phyloP scores from a whole-genome alignment of 2,113 vertebrate genomes.

The Channa maculata region DNA sequence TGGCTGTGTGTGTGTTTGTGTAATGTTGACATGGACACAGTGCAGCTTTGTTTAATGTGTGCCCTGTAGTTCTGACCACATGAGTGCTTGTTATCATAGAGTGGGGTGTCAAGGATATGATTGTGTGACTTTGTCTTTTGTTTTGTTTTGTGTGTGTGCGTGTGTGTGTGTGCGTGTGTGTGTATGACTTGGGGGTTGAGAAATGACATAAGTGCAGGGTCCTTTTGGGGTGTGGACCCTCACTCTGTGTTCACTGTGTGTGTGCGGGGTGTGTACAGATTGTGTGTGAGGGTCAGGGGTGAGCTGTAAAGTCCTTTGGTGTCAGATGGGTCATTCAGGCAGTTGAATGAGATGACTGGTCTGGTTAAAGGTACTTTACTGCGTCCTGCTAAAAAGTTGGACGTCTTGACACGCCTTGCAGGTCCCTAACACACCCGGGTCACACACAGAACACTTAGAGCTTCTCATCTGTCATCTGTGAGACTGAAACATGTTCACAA shows the following conservation, averaged over 20 bases:
- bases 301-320: conserved; percentile 60
- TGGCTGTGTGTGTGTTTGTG: conserved; percentile 15
- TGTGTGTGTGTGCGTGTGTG: conserved; percentile 6
- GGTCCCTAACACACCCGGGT: conserved; percentile 56
- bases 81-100: conserved; percentile 22
- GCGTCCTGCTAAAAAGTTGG: conserved; percentile 51
- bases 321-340: conserved; percentile 61
- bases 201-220: conserved; percentile 49
- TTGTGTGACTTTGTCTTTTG: conserved; percentile 35
- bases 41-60: conserved; percentile 47
- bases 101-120: conserved; percentile 21
- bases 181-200: conserved; percentile 40
- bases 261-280: conserved; percentile 8
- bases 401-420: conserved; percentile 48
- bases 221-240: conserved; percentile 40
- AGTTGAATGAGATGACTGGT: conserved; percentile 55
- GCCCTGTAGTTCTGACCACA: conserved; percentile 27
- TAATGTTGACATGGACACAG: conserved; percentile 41
- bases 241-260: conserved; percentile 44
- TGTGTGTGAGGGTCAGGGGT: conserved; percentile 56
- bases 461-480: conserved; percentile 11
- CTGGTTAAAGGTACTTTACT: conserved; percentile 65
- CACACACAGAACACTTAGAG: conserved; percentile 29
- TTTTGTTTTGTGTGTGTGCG: conserved; percentile 34
- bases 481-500: conserved; percentile 25